phyloP scores from a whole-genome alignment of 1,140 invertebrate species.

The Heliconius congener region DNA sequence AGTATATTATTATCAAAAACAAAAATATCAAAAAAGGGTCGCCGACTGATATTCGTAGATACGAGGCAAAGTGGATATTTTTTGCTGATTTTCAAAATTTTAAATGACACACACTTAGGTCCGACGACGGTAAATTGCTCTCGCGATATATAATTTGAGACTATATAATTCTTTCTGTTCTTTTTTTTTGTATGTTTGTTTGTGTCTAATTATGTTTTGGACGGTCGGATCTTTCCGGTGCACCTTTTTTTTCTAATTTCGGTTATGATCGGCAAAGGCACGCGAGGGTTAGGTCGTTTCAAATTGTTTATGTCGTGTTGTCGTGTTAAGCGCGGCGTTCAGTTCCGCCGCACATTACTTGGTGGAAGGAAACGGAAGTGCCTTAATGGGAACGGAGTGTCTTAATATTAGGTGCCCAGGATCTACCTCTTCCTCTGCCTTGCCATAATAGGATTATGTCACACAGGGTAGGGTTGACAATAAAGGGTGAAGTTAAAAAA shows the following conservation, averaged over 20 bases:
- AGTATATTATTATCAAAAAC: too few relatives aligned
- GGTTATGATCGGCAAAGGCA: constrained; percentile 15
- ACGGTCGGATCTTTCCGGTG: constrained; percentile 49
- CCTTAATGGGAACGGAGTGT: neutral
- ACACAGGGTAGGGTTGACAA: too few relatives aligned
- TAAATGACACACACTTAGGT: constrained; percentile 52
- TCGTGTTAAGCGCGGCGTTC: too few relatives aligned
- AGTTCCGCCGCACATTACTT: too few relatives aligned
- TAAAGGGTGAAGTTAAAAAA: neutral
- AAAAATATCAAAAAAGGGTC: constrained; percentile 21
- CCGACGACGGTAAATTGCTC: constrained; percentile 49
- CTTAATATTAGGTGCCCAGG: neutral
- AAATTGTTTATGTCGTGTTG: too few relatives aligned
- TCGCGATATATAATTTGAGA: constrained; percentile 61
- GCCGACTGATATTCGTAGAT: constrained; percentile 45
- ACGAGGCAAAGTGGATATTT: constrained; percentile 35
- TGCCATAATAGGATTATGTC: neutral
- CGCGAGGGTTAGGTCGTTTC: too few relatives aligned
- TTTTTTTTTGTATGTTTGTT: constrained; percentile 59
- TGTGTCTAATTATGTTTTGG: constrained; percentile 50
- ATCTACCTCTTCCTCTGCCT: neutral
- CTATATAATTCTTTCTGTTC: constrained; percentile 57
- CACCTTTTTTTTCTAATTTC: constrained; percentile 38
- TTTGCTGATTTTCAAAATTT: constrained; percentile 43
- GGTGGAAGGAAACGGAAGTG: too few relatives aligned